Percentiles rank a stretch among this genome's conserved stretches.
Evolutionary conservation across 2,113 vertebrate genomes (phyloP).

Genomic region (Sylvicapra grimmia): DNA sequence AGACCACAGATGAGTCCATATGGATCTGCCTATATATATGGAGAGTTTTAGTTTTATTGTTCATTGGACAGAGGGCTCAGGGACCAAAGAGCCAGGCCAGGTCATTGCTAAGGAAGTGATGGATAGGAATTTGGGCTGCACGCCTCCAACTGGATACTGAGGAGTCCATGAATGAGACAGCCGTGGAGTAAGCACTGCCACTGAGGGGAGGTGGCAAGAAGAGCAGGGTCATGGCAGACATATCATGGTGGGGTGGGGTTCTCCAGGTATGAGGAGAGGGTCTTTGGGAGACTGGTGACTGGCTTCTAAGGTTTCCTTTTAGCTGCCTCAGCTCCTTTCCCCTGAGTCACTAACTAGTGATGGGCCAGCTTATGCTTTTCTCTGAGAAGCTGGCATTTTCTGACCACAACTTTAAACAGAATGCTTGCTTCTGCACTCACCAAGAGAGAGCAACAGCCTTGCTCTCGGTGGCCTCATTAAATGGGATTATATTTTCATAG

Average conservation of each 20-base stretch:
- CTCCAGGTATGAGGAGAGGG: background rate
- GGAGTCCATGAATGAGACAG: background rate
- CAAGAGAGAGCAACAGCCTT: slow-evolving; percentile 44
- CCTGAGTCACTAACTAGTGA: background rate
- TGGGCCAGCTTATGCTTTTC: background rate
- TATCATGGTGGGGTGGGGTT: accelerated
- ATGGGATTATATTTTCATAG: slow-evolving; percentile 60
- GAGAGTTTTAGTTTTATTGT: background rate
- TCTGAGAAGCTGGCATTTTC: background rate
- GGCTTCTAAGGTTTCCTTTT: background rate
- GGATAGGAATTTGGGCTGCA: background rate
- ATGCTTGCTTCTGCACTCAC: slow-evolving; percentile 69
- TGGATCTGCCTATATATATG: background rate
- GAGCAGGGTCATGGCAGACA: background rate
- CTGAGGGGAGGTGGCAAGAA: background rate
- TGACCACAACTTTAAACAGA: background rate
- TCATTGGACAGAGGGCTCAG: background rate
- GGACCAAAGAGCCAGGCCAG: background rate
- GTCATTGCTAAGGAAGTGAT: background rate
- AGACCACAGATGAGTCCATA: background rate
- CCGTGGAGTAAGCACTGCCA: background rate
- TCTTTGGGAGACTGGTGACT: background rate
- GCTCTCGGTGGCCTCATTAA: slow-evolving; percentile 63
- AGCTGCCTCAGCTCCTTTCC: background rate
- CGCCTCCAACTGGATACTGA: background rate